Evolutionary conservation across 2,888 invertebrate genomes (phyloP).

Genomic region (Hydroisotoma schaefferi): DNA sequence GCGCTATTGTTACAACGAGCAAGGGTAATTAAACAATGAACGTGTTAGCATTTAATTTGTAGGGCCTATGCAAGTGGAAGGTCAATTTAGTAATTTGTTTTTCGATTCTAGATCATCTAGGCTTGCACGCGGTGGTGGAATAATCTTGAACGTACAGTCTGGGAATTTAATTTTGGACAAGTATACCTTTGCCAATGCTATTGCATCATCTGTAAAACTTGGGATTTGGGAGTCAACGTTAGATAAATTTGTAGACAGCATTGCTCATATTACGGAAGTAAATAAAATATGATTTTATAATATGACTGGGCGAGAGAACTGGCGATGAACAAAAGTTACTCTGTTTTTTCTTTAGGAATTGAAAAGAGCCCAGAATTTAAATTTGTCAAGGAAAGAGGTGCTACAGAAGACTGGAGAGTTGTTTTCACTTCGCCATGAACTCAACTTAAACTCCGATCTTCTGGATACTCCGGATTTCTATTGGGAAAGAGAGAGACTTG

Average conservation of each 20-base stretch:
- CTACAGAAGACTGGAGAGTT: constrained; percentile 79
- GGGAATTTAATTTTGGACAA: constrained; percentile 69
- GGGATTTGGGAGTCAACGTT: constrained; percentile 90
- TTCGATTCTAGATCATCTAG: constrained; percentile 54
- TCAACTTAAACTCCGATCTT: constrained; percentile 90
- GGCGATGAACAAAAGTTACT: no score
- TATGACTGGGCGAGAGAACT: no score
- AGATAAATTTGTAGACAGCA: constrained; percentile 75
- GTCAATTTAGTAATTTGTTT: neutral
- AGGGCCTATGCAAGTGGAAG: neutral
- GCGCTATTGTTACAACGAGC: constrained; percentile 68
- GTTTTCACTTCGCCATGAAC: constrained; percentile 79
- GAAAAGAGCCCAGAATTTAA: constrained; percentile 68
- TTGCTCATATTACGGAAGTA: constrained; percentile 71
- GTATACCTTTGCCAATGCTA: constrained; percentile 91
- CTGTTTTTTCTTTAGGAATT: constrained; percentile 57
- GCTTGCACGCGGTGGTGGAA: constrained; percentile 55
- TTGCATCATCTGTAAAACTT: constrained; percentile 88
- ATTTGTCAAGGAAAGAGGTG: constrained; percentile 67
- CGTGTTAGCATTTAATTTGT: neutral
- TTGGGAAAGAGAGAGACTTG: constrained; percentile 91
- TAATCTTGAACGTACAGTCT: constrained; percentile 58
- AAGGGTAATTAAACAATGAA: constrained; percentile 55
- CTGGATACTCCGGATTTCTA: constrained; percentile 96
- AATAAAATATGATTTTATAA: no score